phyloP scores from a whole-genome alignment of 2,113 vertebrate species.

The Larimichthys crocea region DNA sequence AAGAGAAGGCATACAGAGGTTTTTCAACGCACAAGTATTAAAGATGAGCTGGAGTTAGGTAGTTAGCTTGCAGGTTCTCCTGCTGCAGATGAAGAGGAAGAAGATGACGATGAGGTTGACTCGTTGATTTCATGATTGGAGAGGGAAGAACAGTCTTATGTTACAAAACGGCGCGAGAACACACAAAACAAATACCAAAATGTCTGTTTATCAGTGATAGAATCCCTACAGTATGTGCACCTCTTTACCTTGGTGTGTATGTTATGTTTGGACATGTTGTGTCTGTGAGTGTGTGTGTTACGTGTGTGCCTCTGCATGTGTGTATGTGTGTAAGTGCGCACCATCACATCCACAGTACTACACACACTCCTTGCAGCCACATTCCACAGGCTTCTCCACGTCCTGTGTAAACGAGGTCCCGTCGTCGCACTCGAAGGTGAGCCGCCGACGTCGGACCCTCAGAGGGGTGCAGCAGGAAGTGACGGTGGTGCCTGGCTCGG shows the following conservation, averaged over 20 bases:
- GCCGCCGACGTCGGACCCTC: constrained; percentile 89
- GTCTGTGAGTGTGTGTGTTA: constrained; percentile 1
- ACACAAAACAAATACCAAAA: constrained; percentile 69
- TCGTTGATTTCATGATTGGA: constrained; percentile 63
- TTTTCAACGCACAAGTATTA: constrained; percentile 4
- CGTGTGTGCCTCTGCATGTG: constrained; percentile 22
- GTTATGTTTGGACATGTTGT: constrained; percentile 2
- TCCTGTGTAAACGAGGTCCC: constrained; percentile 94
- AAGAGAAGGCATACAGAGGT: constrained; percentile 20
- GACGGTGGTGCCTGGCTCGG: neutral
- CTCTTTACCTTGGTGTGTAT: constrained; percentile 32
- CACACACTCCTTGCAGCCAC: constrained; percentile 92
- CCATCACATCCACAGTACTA: constrained; percentile 71
- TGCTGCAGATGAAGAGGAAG: constrained; percentile 42
- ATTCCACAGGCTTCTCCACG: constrained; percentile 96
- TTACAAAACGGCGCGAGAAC: constrained; percentile 73
- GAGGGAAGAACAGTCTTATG: constrained; percentile 75
- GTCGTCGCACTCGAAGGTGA: constrained; percentile 94
- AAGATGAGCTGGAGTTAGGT: constrained; percentile 32
- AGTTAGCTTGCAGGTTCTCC: constrained; percentile 36
- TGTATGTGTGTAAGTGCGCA: constrained; percentile 13
- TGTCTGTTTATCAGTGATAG: constrained; percentile 59
- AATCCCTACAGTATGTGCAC: constrained; percentile 56
- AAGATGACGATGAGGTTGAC: constrained; percentile 54
- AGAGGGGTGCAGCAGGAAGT: constrained; percentile 87